Conservation (phyloP, 2,797 vertebrate genomes). For the Pseudocheirus occidentalis region DNA sequence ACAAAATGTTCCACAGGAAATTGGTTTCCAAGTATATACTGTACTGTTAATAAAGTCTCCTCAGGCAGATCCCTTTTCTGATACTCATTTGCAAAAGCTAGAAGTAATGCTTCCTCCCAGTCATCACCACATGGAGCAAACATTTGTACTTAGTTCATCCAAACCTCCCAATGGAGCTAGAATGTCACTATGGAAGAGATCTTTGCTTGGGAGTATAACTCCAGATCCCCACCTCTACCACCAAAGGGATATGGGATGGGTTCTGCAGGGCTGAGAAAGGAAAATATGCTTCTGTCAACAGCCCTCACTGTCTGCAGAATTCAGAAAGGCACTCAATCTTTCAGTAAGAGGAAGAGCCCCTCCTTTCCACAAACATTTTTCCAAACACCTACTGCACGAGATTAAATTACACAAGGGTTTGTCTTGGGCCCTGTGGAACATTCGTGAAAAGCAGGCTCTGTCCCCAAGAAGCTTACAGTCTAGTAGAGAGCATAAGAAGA, state of each 20-base stretch:
- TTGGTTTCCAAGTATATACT: conserved; percentile 13
- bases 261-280: background rate
- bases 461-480: background rate
- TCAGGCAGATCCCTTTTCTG: conserved; percentile 47
- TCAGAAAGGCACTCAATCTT: background rate
- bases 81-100: conserved; percentile 56
- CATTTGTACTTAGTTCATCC: conserved; percentile 37
- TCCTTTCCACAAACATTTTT: background rate
- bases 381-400: background rate
- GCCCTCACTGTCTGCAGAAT: background rate
- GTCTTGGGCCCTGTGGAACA: background rate
- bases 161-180: background rate
- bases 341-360: background rate
- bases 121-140: conserved; percentile 53
- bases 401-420: background rate
- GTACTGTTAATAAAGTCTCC: conserved; percentile 26
- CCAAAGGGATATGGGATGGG: too few species aligned
- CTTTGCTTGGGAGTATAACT: background rate
- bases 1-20: background rate
- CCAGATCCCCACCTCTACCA: background rate
- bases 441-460: background rate
- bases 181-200: background rate
- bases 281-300: background rate
- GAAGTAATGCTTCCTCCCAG: conserved; percentile 28
- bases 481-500: background rate